Conservation (phyloP, 2,113 vertebrate genomes). For the Indicator maculatus region DNA sequence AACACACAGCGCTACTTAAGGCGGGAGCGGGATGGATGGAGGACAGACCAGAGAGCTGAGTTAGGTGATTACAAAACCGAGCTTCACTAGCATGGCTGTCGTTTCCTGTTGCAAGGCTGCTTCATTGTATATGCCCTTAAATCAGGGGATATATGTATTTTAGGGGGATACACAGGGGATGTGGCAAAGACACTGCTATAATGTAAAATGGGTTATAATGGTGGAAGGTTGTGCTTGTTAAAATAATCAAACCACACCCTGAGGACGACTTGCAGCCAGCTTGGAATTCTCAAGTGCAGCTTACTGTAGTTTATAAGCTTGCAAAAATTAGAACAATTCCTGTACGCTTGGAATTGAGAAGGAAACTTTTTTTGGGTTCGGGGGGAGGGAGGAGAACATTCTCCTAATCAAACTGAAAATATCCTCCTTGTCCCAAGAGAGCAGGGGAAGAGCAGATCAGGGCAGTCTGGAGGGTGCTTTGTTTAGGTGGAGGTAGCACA, state of each 20-base stretch:
- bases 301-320: background rate
- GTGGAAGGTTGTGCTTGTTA: background rate
- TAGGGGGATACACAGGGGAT: too few species aligned
- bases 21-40: background rate
- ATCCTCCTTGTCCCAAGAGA: background rate
- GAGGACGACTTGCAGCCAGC: background rate
- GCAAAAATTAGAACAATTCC: background rate
- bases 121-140: background rate
- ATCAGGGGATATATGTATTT: background rate
- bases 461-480: background rate
- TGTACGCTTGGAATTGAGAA: background rate
- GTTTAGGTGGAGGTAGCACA: background rate
- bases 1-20: background rate
- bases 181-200: background rate
- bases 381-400: background rate
- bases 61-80: fast-evolving
- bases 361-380: background rate
- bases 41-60: background rate
- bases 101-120: background rate
- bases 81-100: fast-evolving
- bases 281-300: fast-evolving
- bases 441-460: background rate
- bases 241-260: background rate
- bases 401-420: background rate
- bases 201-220: background rate